A percentile compares a stretch with the other conserved stretches of the same genome.
phyloP scores from a whole-genome alignment of 2,113 vertebrate genomes.

The Callipepla squamata region DNA sequence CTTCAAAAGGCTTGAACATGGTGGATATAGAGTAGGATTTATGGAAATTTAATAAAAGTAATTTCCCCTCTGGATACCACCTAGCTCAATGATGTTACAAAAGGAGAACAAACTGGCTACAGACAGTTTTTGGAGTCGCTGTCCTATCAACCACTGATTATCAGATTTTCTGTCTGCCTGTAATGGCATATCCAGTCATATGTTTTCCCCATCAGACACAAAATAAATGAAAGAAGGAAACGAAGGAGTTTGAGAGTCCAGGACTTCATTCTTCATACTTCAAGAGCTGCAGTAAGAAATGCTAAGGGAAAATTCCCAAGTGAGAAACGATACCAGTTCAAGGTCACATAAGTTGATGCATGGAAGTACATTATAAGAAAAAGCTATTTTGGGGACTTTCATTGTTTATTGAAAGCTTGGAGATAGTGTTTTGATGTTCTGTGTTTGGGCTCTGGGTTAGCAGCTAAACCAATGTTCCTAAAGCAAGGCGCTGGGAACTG shows the following conservation, averaged over 20 bases:
- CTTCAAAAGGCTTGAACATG: neutral
- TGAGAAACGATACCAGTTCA: constrained; percentile 51
- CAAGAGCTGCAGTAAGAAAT: constrained; percentile 51
- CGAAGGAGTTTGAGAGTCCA: constrained; percentile 48
- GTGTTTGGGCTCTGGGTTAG: neutral
- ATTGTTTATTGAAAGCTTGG: constrained; percentile 37
- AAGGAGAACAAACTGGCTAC: neutral
- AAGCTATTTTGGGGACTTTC: constrained; percentile 45
- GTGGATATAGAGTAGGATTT: neutral
- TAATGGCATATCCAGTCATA: constrained; percentile 44
- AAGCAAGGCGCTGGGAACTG: neutral
- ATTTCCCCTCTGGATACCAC: neutral
- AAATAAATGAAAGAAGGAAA: constrained; percentile 73
- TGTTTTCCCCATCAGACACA: constrained; percentile 51
- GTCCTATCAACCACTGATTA: neutral
- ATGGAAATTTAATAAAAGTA: neutral
- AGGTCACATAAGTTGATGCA: constrained; percentile 43
- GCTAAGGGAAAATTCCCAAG: constrained; percentile 38
- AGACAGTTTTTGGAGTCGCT: constrained; percentile 1
- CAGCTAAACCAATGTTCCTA: neutral
- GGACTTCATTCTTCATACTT: constrained; percentile 61
- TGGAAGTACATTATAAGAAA: constrained; percentile 63
- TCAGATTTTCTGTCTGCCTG: constrained; percentile 9
- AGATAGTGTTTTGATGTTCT: constrained; percentile 29
- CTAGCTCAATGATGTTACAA: neutral